Conservation (phyloP, 2,113 vertebrate genomes). For the Heterotilapia buettikoferi region DNA sequence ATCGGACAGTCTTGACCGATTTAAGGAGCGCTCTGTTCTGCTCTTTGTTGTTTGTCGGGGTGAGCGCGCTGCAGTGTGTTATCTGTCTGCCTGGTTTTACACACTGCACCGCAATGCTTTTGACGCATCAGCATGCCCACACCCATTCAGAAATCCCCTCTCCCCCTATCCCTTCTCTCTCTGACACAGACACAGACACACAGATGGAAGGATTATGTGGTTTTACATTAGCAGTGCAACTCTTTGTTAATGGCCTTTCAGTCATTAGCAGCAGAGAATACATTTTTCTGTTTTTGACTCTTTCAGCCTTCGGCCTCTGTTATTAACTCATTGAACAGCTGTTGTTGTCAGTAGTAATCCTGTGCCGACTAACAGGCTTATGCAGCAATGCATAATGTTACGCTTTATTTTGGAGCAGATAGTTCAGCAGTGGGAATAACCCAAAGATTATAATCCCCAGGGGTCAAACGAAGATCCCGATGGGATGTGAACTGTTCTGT, state of each 20-base stretch:
- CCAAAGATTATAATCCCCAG: not conserved
- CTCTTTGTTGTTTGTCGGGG: not conserved
- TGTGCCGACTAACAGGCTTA: not conserved
- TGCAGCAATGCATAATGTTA: not conserved
- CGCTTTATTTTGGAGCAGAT: not conserved
- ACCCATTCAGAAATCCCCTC: not conserved
- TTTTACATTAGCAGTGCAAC: not conserved
- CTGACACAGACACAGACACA: not conserved
- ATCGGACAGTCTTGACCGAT: not conserved
- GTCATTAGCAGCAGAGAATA: not conserved
- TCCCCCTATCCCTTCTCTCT: not conserved
- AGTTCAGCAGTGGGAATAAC: not conserved
- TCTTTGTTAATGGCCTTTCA: constrained; percentile 17
- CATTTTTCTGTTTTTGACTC: not conserved
- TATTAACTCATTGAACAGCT: not conserved
- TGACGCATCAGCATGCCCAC: not conserved
- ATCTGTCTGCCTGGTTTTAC: not conserved
- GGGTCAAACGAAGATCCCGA: not conserved
- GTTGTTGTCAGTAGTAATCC: not conserved
- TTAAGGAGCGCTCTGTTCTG: constrained; percentile 3
- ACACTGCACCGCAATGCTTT: not conserved
- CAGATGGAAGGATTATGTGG: constrained; percentile 26
- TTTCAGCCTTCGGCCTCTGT: not conserved
- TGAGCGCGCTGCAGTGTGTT: not conserved
- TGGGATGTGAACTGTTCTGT: not conserved